phyloP scores from a whole-genome alignment of 2,888 invertebrate genomes.

The Cosmopolites sordidus region DNA sequence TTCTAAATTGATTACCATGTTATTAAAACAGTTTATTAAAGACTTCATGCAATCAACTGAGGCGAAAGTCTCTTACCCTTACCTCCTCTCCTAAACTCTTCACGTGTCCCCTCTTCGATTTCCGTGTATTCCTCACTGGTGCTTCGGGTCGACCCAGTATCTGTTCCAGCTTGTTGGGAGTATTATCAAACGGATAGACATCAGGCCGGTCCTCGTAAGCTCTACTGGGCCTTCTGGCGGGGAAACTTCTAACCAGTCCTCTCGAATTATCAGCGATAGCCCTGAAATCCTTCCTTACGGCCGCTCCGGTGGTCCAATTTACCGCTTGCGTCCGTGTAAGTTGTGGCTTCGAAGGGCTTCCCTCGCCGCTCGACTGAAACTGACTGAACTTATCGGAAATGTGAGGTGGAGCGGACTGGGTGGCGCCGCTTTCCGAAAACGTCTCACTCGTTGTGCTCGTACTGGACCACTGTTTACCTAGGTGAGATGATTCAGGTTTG shows the following conservation, averaged over 20 bases:
- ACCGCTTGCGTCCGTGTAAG: slow-evolving; percentile 35
- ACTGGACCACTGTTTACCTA: slow-evolving; percentile 43
- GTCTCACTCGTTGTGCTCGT: slow-evolving; percentile 45
- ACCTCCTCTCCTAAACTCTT: slow-evolving; percentile 47
- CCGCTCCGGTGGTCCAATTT: slow-evolving; percentile 23
- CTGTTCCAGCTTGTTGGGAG: slow-evolving; percentile 45
- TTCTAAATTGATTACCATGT: no score
- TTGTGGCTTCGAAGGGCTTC: slow-evolving; percentile 28
- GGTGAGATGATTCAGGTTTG: slow-evolving; percentile 25
- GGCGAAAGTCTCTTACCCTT: no score
- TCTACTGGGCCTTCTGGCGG: slow-evolving; percentile 19
- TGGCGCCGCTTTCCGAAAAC: slow-evolving; percentile 40
- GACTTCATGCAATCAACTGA: no score
- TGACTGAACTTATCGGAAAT: slow-evolving; percentile 33
- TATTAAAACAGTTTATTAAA: no score
- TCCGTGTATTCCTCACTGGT: slow-evolving; percentile 39
- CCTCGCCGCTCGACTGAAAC: slow-evolving; percentile 12
- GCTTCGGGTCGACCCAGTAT: slow-evolving; percentile 45
- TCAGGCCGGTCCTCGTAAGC: slow-evolving; percentile 36
- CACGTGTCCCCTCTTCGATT: slow-evolving; percentile 41
- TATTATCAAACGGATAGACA: slow-evolving; percentile 37
- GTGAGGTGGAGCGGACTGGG: slow-evolving; percentile 44
- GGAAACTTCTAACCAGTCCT: slow-evolving; percentile 17
- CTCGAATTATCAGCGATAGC: slow-evolving; percentile 13
- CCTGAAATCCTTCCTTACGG: background rate